Percentiles rank a stretch among this genome's conserved stretches.
phyloP scores from a whole-genome alignment of 2,113 vertebrate genomes.

The Gymnocephalus cernua region DNA sequence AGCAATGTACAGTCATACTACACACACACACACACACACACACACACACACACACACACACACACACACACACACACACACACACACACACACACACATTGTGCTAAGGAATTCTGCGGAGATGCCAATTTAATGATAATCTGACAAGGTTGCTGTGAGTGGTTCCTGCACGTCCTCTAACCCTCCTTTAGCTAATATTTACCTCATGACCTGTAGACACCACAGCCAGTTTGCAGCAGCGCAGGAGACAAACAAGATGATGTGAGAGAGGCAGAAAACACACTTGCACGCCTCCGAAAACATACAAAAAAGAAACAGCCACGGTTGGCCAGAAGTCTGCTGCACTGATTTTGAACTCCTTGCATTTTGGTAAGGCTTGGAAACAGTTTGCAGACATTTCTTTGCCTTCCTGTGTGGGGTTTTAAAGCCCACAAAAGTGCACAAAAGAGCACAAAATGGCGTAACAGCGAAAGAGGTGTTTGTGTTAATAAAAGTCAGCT shows the following conservation, averaged over 20 bases:
- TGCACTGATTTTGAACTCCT: constrained; percentile 61
- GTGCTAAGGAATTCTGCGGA: constrained; percentile 64
- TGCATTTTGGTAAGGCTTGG: constrained; percentile 42
- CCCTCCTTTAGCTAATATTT: constrained; percentile 79
- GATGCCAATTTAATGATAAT: constrained; percentile 78
- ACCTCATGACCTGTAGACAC: constrained; percentile 73
- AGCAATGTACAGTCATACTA: constrained; percentile 1
- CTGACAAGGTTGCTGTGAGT: constrained; percentile 72
- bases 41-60: constrained; percentile 9
- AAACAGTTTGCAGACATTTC: constrained; percentile 52
- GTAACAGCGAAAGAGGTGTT: constrained; percentile 27
- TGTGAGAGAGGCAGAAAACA: constrained; percentile 43
- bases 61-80: constrained; percentile 14
- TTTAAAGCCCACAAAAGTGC: constrained; percentile 36
- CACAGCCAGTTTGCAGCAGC: constrained; percentile 65
- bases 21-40: constrained; percentile 25
- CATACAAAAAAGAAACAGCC: constrained; percentile 40
- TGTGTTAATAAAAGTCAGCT: constrained; percentile 56
- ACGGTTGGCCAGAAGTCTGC: constrained; percentile 44
- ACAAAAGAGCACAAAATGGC: constrained; percentile 38
- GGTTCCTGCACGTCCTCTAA: constrained; percentile 65
- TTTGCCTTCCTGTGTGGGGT: constrained; percentile 21
- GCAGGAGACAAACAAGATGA: constrained; percentile 69
- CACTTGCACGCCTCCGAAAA: constrained; percentile 57
- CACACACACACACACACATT: constrained; percentile 7